Evolutionary conservation across 2,888 invertebrate species (phyloP).

Genomic region (Spilarctia lutea): DNA sequence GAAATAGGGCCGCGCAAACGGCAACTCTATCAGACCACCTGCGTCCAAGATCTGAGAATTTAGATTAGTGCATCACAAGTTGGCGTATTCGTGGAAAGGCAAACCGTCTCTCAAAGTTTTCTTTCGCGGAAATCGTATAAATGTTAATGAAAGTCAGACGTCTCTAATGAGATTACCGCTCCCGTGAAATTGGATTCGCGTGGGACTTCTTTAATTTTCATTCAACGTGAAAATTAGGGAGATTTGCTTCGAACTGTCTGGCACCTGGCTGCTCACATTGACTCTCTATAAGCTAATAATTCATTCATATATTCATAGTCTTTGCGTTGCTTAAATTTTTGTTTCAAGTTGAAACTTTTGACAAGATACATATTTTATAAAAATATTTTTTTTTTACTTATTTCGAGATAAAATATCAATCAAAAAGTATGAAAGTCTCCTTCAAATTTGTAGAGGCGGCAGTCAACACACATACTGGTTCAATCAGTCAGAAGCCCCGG

Average conservation of each 20-base stretch:
- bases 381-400: neutral
- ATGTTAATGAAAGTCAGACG: conserved; percentile 84
- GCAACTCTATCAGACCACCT: conserved; percentile 74
- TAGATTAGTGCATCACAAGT: conserved; percentile 78
- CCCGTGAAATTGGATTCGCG: conserved; percentile 82
- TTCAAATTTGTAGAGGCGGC: conserved; percentile 39
- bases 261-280: conserved; percentile 59
- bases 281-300: conserved; percentile 46
- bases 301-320: conserved; percentile 3
- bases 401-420: neutral
- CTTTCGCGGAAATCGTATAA: conserved; percentile 79
- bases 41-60: conserved; percentile 72
- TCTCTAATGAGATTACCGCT: conserved; percentile 83
- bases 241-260: conserved; percentile 60
- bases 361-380: neutral
- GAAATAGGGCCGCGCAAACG: conserved; percentile 59
- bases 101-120: conserved; percentile 70
- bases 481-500: conserved; percentile 77
- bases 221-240: conserved; percentile 79
- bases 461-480: conserved; percentile 65
- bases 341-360: neutral
- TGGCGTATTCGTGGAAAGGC: conserved; percentile 55
- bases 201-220: conserved; percentile 84
- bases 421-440: conserved; percentile 17
- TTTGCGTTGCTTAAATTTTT: neutral